Percentiles rank a stretch among this genome's conserved stretches.
These are phyloP conservation scores for Isurus oxyrinchus DNA, from an alignment of 2,113 vertebrate species.

Conservation along the genomic window DNA sequence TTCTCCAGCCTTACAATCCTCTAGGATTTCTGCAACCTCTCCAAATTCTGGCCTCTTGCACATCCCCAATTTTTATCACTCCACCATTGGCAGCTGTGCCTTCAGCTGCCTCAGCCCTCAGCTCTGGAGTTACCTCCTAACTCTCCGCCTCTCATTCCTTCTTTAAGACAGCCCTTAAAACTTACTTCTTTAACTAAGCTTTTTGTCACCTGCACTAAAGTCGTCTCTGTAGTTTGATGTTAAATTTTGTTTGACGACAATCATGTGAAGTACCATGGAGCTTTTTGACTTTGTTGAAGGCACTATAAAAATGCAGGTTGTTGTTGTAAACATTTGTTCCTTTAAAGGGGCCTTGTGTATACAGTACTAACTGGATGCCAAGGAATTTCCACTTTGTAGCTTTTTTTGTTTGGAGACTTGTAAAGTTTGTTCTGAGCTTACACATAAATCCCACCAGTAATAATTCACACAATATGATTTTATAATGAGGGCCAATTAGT, in stretches of 20 bases:
- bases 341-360: background rate
- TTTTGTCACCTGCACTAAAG: background rate
- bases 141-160: background rate
- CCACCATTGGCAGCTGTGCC: background rate
- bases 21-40: background rate
- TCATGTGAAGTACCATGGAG: background rate
- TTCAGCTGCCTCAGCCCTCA: background rate
- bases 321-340: background rate
- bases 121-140: background rate
- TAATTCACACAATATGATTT: slow-evolving; percentile 9
- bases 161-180: background rate
- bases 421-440: background rate
- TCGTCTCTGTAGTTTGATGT: background rate
- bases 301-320: background rate
- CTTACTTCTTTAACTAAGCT: background rate
- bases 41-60: background rate
- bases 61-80: background rate
- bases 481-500: background rate
- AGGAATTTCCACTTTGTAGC: background rate
- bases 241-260: background rate
- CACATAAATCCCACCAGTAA: background rate
- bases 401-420: background rate
- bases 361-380: background rate
- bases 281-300: background rate
- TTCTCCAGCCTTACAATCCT: background rate